Evolutionary conservation across 2,113 vertebrate genomes (phyloP), one percentile per base, ranked within the genome.

Genomic region (Actinemys pallida): DNA sequence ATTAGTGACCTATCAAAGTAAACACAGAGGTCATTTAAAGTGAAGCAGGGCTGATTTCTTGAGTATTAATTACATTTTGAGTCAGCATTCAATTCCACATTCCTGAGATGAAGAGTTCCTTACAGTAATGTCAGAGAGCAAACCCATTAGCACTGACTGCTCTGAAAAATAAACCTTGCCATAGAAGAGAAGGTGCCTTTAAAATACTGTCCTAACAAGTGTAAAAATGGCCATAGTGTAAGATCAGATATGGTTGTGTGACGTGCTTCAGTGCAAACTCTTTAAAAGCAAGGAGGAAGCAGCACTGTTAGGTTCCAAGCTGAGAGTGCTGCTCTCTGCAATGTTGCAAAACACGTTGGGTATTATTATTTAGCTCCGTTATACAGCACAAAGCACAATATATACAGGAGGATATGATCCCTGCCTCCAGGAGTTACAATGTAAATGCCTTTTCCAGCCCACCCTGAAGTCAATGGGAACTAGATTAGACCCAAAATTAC

Each of bases 221-320:
- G 2, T 9, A 2, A 29, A n/a, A 31, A 7, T 29, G 62, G 2
- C 25, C 62, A 54, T 65, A 16, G 54, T 54, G 45, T 14, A 22
- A 2, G 22, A 24, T 42, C 12, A 19, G 10, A 6, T 0, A 0
- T 31, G 59, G 7, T 17, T 35, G 31, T 52, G 39, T 76, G 4
- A 65, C 39, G 5, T 5, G 5, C 47, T 50, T 19, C 47, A 0
- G 1, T 17, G 39, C 62, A 9, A 20, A n/a, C 80, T n/a, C 8
- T 42, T 12, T 0, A 0, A 1, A 16, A 1, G 0, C 1, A 22
- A 65, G 24, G 5, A 50, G 2, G 49, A 65, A 42, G 72, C 0
- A 16, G 42, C 24, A 27, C 6, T 1, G 56, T n/a, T 29, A 52
- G 50, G 12, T 27, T 91, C 25, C 0, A 1, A 1, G 72, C 19